phyloP scores from a whole-genome alignment of 2,888 invertebrate species.

The Andrena dorsata region DNA sequence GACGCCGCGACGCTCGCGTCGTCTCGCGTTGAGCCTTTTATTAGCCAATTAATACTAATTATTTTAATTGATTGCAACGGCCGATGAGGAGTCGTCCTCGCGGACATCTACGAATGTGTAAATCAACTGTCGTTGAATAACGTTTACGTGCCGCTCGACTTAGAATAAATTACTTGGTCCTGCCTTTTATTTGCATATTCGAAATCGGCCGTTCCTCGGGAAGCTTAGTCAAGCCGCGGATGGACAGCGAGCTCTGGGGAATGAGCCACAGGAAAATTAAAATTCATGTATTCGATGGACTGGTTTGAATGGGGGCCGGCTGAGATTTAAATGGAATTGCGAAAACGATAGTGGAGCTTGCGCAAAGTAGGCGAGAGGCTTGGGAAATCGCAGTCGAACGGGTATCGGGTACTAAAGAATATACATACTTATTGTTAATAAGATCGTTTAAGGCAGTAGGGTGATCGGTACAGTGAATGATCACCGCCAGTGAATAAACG shows the following conservation, averaged over 20 bases:
- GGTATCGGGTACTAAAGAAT: no score
- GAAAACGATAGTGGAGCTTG: not conserved
- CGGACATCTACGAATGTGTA: constrained; percentile 29
- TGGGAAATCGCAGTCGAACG: not conserved
- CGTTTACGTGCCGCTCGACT: constrained; percentile 17
- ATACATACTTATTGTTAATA: no score
- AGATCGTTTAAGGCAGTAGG: no score
- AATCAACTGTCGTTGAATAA: constrained; percentile 41
- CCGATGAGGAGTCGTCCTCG: constrained; percentile 36
- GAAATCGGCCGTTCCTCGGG: constrained; percentile 30
- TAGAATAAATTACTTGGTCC: constrained; percentile 34
- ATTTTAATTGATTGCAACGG: constrained; percentile 47
- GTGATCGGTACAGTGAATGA: no score
- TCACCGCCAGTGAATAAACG: no score
- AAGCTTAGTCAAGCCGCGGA: not conserved
- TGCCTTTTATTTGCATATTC: constrained; percentile 32
- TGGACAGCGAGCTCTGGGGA: not conserved
- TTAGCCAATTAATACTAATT: constrained; percentile 49
- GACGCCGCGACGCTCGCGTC: not conserved
- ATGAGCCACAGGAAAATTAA: constrained; percentile 2
- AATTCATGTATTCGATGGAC: constrained; percentile 33
- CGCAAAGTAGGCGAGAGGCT: not conserved
- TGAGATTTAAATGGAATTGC: not conserved
- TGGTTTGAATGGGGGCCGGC: not conserved
- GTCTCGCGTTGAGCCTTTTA: constrained; percentile 26